Evolutionary conservation across 1,140 invertebrate species (phyloP), one percentile per base, ranked within the genome.

Genomic region (Drosophila sucinea): DNA sequence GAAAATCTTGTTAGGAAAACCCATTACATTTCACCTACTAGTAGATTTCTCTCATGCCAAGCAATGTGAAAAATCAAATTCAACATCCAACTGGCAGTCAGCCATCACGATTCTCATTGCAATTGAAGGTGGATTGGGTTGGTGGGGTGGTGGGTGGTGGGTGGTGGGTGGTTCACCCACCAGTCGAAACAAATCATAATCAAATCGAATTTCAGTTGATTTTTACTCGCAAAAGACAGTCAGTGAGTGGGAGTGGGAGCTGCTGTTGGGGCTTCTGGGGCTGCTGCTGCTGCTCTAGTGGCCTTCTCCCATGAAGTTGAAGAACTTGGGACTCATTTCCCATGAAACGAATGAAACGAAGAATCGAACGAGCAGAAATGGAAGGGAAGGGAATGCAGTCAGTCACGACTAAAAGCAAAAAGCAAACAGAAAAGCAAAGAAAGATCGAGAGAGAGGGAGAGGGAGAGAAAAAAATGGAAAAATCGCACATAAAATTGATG

Each of bases 181-280:
- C 76, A 81, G 79, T 83, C 83, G 83, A 86, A 87, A 89, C 79
- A 87, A 87, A 87, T 87, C 84, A 87, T 87, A 87, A 87, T 87
- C 83, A 89, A 87, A 87, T 87, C 84, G 83, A 87, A 89, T 87
- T 89, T 72, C 84, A 80, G 77, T 87, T 89, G 83, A 86, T 86
- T 86, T 86, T 87, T 84, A 86, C 76, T 86, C 61, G 77, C 73
- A 87, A 87, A 61, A 87, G 83, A 87, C 83, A 82, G 72, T 83
- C 83, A 67, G 44, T 51, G 44, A 51, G 44, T 27, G 25, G 44
- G 44, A 51, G 44, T 3, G 8, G 25, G 23, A 27, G 44, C 44
- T 27, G 7, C 8, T 41, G 40, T 8, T 40, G 38, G 11, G n/a
- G 40, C 40, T 4, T 1, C 8, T 41, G 40, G 1, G 1, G n/a